Evolutionary conservation across 2,797 vertebrate species (phyloP), one percentile per base, ranked within the genome.

Genomic region (Tachyglossus aculeatus): DNA sequence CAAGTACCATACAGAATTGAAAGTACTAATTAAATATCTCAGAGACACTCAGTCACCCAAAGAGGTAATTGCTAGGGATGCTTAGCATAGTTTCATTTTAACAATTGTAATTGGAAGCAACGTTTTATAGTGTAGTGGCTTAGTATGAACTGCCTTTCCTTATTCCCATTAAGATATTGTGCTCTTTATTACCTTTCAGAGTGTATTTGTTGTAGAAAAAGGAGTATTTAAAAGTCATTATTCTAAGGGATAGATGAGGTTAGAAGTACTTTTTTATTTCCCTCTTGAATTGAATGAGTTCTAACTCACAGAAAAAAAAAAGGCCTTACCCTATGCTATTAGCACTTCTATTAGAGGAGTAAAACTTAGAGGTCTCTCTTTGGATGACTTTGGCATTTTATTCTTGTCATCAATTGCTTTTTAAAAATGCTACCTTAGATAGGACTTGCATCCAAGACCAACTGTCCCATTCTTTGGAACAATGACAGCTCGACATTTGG

Each of bases 211-310:
- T 71, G 72, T 47, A 29, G 13, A 9, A 29, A 5, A 50, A 14
- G 7, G 19, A 68, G 39, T 67, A 44, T 44, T 56, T 76, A 53
- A 68, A 12, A 55, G 53, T 54, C 58, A 66, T 82, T 71, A 78
- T 51, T 81, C 62, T 71, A 27, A 54, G 34, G 32, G 11, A 71
- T 7, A 80, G 52, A 80, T 67, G 67, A 71, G 48, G 63, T 71
- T 67, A 65, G 71, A 76, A 84, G 59, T 11, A 66, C 47, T 16
- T 37, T 86, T 84, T 84, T 82, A 86, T 76, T 61, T 55, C 71
- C 56, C 74, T 78, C 81, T 84, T 80, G 74, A 80, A 84, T 56
- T 82, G 71, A 82, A 84, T 74, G 59, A 59, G 37, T 68, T 74
- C 65, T 44, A 82, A 40, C 55, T 57, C 52, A 47, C 5, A 63